phyloP scores from a whole-genome alignment of 2,888 invertebrate species.

The Agrochola lota region DNA sequence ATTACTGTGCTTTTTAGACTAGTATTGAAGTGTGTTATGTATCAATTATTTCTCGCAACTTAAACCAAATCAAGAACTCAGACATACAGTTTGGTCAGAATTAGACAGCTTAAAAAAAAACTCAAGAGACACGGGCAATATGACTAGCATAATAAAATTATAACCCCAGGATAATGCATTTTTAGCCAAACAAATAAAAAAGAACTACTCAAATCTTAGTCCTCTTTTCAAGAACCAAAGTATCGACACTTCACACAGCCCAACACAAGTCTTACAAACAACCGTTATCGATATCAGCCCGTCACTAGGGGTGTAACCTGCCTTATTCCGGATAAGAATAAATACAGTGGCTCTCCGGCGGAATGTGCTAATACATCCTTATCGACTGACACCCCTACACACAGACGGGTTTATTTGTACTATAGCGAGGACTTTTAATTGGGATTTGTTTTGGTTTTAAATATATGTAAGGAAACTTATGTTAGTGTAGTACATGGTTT shows the following conservation, averaged over 20 bases:
- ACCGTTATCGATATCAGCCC: conserved; percentile 70
- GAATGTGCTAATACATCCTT: conserved; percentile 90
- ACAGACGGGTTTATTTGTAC: conserved; percentile 60
- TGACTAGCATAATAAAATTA: too few species aligned
- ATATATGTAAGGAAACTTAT: not conserved
- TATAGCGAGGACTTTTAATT: conserved; percentile 56
- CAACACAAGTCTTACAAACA: conserved; percentile 53
- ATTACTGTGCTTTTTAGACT: not conserved
- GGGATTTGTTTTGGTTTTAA: conserved; percentile 42
- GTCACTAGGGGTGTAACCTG: conserved; percentile 90
- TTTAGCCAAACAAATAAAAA: too few species aligned
- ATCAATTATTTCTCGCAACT: too few species aligned
- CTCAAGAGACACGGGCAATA: too few species aligned
- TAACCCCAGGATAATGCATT: too few species aligned
- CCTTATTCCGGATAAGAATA: conserved; percentile 89
- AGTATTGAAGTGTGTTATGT: not conserved
- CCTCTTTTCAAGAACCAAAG: not conserved
- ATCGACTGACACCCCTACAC: conserved; percentile 81
- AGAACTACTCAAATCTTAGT: not conserved
- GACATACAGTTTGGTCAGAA: too few species aligned
- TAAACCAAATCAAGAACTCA: too few species aligned
- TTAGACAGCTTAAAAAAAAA: too few species aligned
- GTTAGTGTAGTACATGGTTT: not conserved
- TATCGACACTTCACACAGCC: conserved; percentile 57
- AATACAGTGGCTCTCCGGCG: conserved; percentile 88